A percentile compares a stretch with the other conserved stretches of the same genome.
Evolutionary conservation across 2,113 vertebrate genomes (phyloP).

Genomic region (Zosterops borbonicus): DNA sequence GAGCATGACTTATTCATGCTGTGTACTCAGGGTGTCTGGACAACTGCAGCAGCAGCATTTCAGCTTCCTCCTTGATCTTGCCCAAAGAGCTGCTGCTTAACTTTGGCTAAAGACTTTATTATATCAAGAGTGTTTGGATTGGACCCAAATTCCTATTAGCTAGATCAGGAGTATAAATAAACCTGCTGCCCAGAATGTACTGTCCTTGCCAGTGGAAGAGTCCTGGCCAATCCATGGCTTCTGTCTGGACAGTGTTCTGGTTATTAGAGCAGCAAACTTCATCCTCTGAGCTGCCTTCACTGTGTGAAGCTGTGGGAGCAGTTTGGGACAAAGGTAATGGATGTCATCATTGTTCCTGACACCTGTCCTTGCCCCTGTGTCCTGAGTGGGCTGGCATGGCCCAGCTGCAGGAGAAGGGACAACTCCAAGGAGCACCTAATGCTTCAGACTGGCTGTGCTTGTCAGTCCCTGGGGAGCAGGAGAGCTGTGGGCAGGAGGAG

Average conservation of each 20-base stretch:
- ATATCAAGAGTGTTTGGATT: background rate
- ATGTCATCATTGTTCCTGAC: rapidly evolving
- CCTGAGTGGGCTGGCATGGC: background rate
- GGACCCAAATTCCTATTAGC: slow-evolving; percentile 17
- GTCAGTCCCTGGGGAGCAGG: rapidly evolving
- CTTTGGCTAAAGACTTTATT: background rate
- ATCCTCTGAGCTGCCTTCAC: background rate
- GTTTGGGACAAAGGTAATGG: background rate
- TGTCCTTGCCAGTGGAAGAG: background rate
- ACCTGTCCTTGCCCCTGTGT: background rate
- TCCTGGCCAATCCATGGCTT: background rate
- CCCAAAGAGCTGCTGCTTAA: background rate
- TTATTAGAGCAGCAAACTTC: background rate
- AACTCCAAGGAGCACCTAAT: rapidly evolving
- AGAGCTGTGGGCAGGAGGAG: background rate
- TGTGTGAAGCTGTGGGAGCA: background rate
- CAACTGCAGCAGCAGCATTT: background rate
- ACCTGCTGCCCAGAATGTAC: background rate
- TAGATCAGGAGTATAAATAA: slow-evolving; percentile 31
- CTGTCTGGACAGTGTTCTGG: background rate
- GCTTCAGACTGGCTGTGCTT: rapidly evolving
- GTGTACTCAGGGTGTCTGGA: background rate
- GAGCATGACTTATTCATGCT: rapidly evolving
- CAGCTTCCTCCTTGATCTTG: background rate
- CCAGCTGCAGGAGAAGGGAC: background rate